phyloP scores from a whole-genome alignment of 2,113 vertebrate genomes.

The Stictonetta naevosa region DNA sequence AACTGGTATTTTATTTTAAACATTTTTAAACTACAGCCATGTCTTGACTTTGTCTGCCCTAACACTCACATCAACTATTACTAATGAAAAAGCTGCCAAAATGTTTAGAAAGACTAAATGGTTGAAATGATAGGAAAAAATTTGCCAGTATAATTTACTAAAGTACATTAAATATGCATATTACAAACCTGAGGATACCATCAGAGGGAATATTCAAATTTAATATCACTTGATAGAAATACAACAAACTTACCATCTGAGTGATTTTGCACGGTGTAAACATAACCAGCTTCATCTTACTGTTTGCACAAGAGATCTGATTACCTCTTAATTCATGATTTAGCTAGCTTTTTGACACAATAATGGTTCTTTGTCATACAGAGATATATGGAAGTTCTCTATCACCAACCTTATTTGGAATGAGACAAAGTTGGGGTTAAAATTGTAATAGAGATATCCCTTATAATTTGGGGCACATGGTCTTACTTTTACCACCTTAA shows the following conservation, averaged over 20 bases:
- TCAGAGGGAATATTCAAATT: not conserved
- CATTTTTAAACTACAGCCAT: not conserved
- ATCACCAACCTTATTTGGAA: not conserved
- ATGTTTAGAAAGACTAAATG: not conserved
- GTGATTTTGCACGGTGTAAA: not conserved
- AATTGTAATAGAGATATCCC: not conserved
- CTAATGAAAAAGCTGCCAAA: not conserved
- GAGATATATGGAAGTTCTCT: not conserved
- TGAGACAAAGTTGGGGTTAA: accelerated
- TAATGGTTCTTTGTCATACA: not conserved
- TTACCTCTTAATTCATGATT: not conserved
- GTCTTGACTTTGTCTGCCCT: not conserved
- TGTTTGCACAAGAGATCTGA: not conserved
- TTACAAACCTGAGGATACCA: not conserved
- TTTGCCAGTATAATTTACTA: not conserved
- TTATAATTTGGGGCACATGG: not conserved
- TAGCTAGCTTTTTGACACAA: not conserved
- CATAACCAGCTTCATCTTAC: not conserved
- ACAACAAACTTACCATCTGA: not conserved
- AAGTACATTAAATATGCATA: not conserved
- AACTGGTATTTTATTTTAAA: not conserved
- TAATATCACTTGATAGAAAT: not conserved
- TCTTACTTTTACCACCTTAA: not conserved
- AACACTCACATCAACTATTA: not conserved
- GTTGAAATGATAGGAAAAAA: not conserved